These are phyloP conservation scores for Gila robusta DNA, from an alignment of 2,797 vertebrate genomes.

Conservation along the genomic window DNA sequence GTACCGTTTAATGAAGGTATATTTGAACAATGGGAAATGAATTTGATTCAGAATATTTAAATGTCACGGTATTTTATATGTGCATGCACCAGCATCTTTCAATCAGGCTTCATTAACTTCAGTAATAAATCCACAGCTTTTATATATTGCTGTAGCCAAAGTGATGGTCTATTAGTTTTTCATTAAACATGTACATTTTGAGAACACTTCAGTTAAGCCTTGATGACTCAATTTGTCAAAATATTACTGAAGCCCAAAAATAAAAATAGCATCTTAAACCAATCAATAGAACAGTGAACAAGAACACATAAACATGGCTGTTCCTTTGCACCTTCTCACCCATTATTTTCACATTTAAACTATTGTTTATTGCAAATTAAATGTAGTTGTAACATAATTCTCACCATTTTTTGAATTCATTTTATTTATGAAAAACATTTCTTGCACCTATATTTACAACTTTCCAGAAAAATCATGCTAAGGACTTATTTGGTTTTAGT, in stretches of 20 bases:
- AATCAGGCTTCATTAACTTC: conserved; percentile 56
- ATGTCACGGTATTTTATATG: conserved; percentile 62
- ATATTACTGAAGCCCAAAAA: conserved; percentile 24
- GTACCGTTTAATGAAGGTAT: conserved; percentile 51
- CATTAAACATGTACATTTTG: conserved; percentile 55
- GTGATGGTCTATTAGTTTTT: conserved; percentile 59
- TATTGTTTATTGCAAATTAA: conserved; percentile 13
- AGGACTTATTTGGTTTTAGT: conserved; percentile 39
- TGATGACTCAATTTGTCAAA: conserved; percentile 47
- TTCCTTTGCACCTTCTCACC: conserved; percentile 1
- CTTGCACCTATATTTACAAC: conserved; percentile 13
- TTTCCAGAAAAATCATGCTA: conserved; percentile 37
- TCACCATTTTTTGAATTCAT: not conserved
- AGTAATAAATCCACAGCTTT: conserved; percentile 53
- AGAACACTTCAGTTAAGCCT: conserved; percentile 27
- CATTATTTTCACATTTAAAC: conserved; percentile 4
- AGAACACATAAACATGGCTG: conserved; percentile 7
- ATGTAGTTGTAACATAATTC: conserved; percentile 19
- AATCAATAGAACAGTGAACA: not conserved
- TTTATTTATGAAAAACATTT: conserved; percentile 48
- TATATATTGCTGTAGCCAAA: conserved; percentile 41
- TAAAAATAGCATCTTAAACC: conserved; percentile 21
- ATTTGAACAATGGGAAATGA: conserved; percentile 44
- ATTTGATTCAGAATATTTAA: conserved; percentile 57
- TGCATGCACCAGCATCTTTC: conserved; percentile 61